These are phyloP conservation scores for Drosophila paramelanica DNA, from an alignment of 2,888 invertebrate genomes.

Conservation along the genomic window DNA sequence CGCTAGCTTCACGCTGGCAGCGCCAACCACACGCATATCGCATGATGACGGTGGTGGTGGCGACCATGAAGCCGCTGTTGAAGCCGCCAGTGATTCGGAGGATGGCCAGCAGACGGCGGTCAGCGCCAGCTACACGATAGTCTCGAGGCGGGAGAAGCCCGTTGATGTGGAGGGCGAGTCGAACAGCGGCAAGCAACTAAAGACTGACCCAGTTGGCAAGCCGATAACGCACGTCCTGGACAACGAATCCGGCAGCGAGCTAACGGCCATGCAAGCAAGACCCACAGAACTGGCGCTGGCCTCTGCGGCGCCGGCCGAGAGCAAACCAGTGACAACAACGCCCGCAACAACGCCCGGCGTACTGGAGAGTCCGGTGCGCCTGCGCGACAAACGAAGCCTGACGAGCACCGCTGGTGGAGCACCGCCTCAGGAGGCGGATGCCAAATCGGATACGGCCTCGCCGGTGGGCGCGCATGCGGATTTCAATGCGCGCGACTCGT, in stretches of 20 bases:
- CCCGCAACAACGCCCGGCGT: conserved; percentile 81
- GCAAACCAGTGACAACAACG: conserved; percentile 25
- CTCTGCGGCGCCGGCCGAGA: conserved; percentile 11
- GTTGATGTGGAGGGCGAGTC: conserved; percentile 31
- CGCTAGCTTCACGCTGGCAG: conserved; percentile 81
- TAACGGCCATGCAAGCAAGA: conserved; percentile 29
- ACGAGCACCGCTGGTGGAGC: conserved; percentile 29
- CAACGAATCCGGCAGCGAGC: conserved; percentile 12
- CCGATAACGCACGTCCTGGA: conserved; percentile 16
- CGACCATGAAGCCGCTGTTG: conserved; percentile 16
- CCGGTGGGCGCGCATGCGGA: conserved; percentile 59
- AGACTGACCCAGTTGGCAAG: conserved; percentile 65
- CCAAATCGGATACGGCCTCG: conserved; percentile 60
- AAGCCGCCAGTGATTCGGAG: conserved; percentile 33
- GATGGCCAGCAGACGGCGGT: conserved; percentile 58
- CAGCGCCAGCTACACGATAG: conserved; percentile 81
- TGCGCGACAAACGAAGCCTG: conserved; percentile 84
- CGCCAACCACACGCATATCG: conserved; percentile 53
- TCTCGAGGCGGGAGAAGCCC: conserved; percentile 72
- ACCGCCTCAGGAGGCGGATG: conserved; percentile 57
- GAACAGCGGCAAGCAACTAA: conserved; percentile 58
- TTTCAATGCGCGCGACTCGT: conserved; percentile 74
- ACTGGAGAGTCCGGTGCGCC: conserved; percentile 81
- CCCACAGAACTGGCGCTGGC: conserved; percentile 64
- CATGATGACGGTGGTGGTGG: conserved; percentile 15